Evolutionary conservation across 2,113 vertebrate genomes (phyloP).

Genomic region (Hemichromis elongatus): DNA sequence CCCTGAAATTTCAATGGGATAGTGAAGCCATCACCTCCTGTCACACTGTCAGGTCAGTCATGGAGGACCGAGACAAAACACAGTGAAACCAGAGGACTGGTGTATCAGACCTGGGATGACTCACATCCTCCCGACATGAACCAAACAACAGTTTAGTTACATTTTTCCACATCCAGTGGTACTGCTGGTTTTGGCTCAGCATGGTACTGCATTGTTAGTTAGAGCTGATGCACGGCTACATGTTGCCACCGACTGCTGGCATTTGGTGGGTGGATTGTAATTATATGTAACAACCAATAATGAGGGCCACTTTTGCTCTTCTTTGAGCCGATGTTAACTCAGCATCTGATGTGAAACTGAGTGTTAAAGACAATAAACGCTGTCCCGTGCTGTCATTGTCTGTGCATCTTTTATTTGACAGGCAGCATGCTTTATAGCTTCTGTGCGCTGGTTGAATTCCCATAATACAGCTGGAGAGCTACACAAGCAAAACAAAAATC

Average conservation of each 20-base stretch:
- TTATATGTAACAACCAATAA: not conserved
- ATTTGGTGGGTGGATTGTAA: not conserved
- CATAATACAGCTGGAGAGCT: not conserved
- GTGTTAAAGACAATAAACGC: not conserved
- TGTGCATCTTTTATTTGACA: not conserved
- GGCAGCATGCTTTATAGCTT: not conserved
- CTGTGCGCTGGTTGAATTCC: not conserved
- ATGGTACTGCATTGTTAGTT: not conserved
- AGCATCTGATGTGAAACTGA: not conserved
- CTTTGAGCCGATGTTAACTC: not conserved
- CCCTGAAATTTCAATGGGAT: slow-evolving; percentile 12
- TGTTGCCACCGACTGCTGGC: not conserved
- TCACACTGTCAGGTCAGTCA: slow-evolving; percentile 25
- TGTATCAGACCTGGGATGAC: not conserved
- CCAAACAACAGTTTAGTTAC: not conserved
- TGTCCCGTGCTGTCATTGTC: not conserved
- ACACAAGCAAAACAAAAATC: not conserved
- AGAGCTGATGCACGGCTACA: not conserved
- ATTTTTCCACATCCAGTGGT: not conserved
- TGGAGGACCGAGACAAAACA: not conserved
- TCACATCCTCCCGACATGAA: not conserved
- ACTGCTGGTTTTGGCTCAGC: not conserved
- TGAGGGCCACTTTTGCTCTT: not conserved
- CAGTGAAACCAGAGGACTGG: not conserved
- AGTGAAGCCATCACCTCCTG: slow-evolving; percentile 23